Evolutionary conservation across 2,113 vertebrate genomes (phyloP).

Genomic region (Bubo scandiacus): DNA sequence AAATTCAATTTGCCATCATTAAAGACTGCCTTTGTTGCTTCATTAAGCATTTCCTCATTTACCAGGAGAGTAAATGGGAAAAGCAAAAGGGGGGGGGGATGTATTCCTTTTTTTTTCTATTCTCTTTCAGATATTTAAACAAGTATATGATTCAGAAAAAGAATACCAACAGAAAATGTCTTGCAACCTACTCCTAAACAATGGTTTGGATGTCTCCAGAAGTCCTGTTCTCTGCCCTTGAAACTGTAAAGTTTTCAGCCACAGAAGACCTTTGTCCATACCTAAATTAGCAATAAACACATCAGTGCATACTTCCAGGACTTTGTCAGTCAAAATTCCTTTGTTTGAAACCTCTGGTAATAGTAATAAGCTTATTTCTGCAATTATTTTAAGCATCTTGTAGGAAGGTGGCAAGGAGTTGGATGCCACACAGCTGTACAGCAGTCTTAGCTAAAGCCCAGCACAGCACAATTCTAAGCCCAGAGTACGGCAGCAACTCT

Average conservation of each 20-base stretch:
- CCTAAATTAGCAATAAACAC: neutral
- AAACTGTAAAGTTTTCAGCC: neutral
- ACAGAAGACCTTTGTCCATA: neutral
- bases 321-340: neutral
- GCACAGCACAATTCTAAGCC: neutral
- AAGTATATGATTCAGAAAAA: neutral
- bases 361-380: neutral
- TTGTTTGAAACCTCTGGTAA: neutral
- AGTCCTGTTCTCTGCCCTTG: neutral
- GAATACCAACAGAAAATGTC: neutral
- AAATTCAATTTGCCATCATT: neutral
- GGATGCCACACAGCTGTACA: neutral
- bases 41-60: neutral
- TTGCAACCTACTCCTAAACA: neutral
- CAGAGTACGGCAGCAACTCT: accelerated
- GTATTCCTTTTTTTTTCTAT: neutral
- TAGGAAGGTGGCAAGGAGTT: neutral
- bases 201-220: neutral
- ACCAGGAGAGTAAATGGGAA: neutral
- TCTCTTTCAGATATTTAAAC: neutral
- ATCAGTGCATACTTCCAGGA: neutral
- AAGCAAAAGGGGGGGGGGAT: neutral
- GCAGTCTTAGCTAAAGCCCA: neutral
- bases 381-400: neutral
- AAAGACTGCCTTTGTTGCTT: neutral